A percentile compares a stretch with the other conserved stretches of the same genome.
phyloP scores from a whole-genome alignment of 2,888 invertebrate genomes.

The Ecliptopera silaceata region DNA sequence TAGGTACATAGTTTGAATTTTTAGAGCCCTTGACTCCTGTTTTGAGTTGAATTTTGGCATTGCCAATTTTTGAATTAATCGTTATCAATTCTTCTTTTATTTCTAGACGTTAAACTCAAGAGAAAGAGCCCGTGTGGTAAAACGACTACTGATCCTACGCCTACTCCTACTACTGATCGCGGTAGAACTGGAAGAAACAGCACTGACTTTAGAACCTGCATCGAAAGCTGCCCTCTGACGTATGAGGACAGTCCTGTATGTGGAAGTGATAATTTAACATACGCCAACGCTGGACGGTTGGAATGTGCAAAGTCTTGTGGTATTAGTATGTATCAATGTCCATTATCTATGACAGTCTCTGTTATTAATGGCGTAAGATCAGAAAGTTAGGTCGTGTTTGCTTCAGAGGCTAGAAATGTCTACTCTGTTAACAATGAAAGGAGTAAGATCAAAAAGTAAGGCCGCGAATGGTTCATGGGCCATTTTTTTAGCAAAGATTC shows the following conservation, averaged over 20 bases:
- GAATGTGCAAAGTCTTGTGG: conserved; percentile 65
- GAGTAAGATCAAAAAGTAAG: too few species aligned
- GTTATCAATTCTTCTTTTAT: not conserved
- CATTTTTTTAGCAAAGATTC: too few species aligned
- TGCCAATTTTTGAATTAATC: too few species aligned
- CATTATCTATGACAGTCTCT: too few species aligned
- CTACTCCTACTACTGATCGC: conserved; percentile 10
- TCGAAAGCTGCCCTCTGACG: conserved; percentile 55
- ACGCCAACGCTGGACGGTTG: conserved; percentile 58
- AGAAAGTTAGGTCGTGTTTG: too few species aligned
- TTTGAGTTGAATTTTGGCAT: too few species aligned
- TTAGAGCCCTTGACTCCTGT: too few species aligned
- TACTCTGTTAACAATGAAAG: too few species aligned
- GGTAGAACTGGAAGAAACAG: not conserved
- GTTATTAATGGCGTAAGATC: too few species aligned
- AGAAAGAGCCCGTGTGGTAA: not conserved
- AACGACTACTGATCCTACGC: not conserved
- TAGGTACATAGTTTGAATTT: too few species aligned
- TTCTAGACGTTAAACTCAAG: conserved; percentile 14
- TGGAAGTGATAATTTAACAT: conserved; percentile 62
- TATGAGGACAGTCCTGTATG: conserved; percentile 73
- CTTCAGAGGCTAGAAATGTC: too few species aligned
- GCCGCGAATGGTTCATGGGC: too few species aligned
- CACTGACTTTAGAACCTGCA: conserved; percentile 35
- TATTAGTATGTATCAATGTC: conserved; percentile 54